Conservation (phyloP, 2,113 vertebrate genomes). For the Oostethus manadensis region DNA sequence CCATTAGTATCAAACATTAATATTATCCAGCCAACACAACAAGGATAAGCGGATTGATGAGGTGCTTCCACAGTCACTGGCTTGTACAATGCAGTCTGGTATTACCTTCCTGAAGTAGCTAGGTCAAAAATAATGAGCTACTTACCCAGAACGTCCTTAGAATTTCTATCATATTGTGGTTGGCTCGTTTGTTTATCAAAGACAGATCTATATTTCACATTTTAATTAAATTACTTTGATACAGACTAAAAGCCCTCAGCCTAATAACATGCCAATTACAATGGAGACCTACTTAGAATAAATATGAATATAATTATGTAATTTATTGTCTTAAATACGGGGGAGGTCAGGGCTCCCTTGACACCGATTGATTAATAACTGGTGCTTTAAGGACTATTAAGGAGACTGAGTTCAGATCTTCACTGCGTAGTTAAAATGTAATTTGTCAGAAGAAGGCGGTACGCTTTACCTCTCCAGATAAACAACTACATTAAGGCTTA, state of each 20-base stretch:
- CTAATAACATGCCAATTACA: conserved; percentile 98
- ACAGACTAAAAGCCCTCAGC: conserved; percentile 93
- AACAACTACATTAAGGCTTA: conserved; percentile 65
- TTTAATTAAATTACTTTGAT: conserved; percentile 95
- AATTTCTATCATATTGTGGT: conserved; percentile 87
- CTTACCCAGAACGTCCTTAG: conserved; percentile 79
- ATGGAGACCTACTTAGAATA: conserved; percentile 93
- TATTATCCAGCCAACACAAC: conserved; percentile 73
- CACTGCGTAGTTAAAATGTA: conserved; percentile 79
- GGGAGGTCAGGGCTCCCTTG: conserved; percentile 78
- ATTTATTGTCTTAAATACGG: conserved; percentile 90
- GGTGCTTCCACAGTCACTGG: conserved; percentile 68
- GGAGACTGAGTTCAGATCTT: conserved; percentile 84
- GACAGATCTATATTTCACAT: conserved; percentile 91
- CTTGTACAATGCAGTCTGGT: conserved; percentile 53
- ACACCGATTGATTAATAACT: conserved; percentile 95
- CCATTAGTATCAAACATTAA: conserved; percentile 75
- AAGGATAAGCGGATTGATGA: conserved; percentile 76
- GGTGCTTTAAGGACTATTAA: conserved; percentile 84
- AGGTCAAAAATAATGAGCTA: conserved; percentile 84
- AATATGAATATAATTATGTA: conserved; percentile 94
- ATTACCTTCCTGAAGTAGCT: conserved; percentile 62
- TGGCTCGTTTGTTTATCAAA: conserved; percentile 89
- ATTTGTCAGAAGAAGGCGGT: conserved; percentile 77
- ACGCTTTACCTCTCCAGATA: conserved; percentile 63